phyloP scores from a whole-genome alignment of 2,797 vertebrate species.

The Clarias platycephalus region DNA sequence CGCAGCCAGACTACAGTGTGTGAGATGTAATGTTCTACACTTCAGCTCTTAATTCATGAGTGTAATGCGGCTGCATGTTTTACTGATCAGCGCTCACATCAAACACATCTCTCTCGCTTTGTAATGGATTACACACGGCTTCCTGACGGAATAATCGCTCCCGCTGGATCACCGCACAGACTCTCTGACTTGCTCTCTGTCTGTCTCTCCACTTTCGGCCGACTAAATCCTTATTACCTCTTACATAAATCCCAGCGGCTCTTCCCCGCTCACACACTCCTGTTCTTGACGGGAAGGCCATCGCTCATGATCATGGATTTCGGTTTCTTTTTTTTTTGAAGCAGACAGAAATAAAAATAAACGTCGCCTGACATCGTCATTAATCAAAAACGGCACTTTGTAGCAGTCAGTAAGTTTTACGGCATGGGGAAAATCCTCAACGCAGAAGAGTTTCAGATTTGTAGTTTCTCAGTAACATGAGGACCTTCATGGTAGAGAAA shows the following conservation, averaged over 20 bases:
- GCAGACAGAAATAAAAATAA: conserved; percentile 48
- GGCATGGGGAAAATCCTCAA: not conserved
- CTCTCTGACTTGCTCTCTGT: conserved; percentile 3
- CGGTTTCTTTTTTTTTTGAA: conserved; percentile 27
- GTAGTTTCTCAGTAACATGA: not conserved
- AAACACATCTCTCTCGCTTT: conserved; percentile 51
- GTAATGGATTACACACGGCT: conserved; percentile 21
- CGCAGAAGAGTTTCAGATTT: not conserved
- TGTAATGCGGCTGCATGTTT: conserved; percentile 61
- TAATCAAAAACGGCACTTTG: conserved; percentile 55
- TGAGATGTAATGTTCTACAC: conserved; percentile 61
- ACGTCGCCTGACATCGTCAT: conserved; percentile 59
- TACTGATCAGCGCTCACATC: conserved; percentile 61
- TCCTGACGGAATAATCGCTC: conserved; percentile 19
- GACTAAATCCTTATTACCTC: conserved; percentile 18
- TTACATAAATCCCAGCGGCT: conserved; percentile 27
- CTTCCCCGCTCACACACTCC: not conserved
- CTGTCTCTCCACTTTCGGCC: not conserved
- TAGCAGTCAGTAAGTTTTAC: not conserved
- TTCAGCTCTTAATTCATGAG: conserved; percentile 62
- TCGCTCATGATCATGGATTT: conserved; percentile 26
- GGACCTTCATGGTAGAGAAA: too few species aligned
- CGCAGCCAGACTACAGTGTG: conserved; percentile 57
- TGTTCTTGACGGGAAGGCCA: conserved; percentile 25
- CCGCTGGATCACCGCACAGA: conserved; percentile 3